A percentile compares a stretch with the other conserved stretches of the same genome.
phyloP scores from a whole-genome alignment of 2,113 vertebrate genomes.

The Rostratula benghalensis region DNA sequence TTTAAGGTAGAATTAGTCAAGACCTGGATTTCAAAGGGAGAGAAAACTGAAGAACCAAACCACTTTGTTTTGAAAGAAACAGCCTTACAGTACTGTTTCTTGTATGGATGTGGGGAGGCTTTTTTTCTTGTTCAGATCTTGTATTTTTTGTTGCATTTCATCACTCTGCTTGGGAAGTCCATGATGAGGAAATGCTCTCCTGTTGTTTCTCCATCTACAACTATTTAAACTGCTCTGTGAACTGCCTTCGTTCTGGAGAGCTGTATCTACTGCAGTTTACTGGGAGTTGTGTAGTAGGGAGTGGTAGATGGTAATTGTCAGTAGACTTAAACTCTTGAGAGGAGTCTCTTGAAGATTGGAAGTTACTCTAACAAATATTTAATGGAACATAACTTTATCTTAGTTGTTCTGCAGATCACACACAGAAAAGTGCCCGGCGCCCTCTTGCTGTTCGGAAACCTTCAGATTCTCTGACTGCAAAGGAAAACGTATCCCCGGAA shows the following conservation, averaged over 20 bases:
- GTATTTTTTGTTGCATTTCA: neutral
- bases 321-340: neutral
- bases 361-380: neutral
- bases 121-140: neutral
- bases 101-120: neutral
- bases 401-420: slow-evolving; percentile 46
- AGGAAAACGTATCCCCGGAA: slow-evolving; percentile 57
- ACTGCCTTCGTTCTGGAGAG: neutral
- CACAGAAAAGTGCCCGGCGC: neutral
- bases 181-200: neutral
- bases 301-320: neutral
- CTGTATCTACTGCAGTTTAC: neutral
- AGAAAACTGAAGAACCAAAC: neutral
- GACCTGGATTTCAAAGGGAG: neutral
- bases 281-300: neutral
- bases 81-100: neutral
- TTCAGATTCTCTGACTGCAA: slow-evolving; percentile 35
- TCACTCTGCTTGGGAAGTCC: neutral
- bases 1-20: slow-evolving; percentile 61
- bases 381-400: neutral
- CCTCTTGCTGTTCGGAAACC: slow-evolving; percentile 61
- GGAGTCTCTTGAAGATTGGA: neutral
- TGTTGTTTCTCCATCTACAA: neutral
- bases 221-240: neutral
- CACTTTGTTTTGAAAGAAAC: neutral